Base-by-base conservation (phyloP, 2,113 vertebrate species). In the Otis tarda region DNA sequence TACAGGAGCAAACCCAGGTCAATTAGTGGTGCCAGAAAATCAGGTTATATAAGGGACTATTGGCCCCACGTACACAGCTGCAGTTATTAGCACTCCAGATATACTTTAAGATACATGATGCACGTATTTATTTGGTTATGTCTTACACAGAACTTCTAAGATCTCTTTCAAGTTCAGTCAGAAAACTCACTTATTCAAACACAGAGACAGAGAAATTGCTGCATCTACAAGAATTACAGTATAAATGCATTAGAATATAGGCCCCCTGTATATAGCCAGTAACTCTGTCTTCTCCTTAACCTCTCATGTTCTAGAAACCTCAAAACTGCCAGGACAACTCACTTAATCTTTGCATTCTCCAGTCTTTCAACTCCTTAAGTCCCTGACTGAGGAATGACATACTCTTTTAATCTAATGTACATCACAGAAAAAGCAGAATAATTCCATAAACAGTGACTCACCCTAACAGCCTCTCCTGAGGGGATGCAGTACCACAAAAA, bases 401-500 rank as follows among this genome's bases (percentile, higher is more conserved):
- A 53, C 9, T 22, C 17, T 39, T 53, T 87, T 83, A 33, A 93
- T 52, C 27, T 69, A 91, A 82, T 0, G 4, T 6, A 35, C 49
- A 73, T 25, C 4, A 57, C 27, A 92, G n/a, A 24, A 95, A 85
- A 87, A 91, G 27, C 17, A 39, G 12, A 47, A 19, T 25, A 85
- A 93, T 47, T 43, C 71, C 10, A 33, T 37, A 43, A 85, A 39
- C 25, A 64, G 12, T 52, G 57, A 93, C 53, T 87, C 52, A 91
- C 30, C 17, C 43, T 56, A 35, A 7, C 37, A 75, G 18, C 7
- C 33, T 69, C 65, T 6, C 6, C 61, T 28, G 4, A 4, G 4
- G 4, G 4, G 1, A 49, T 0, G 0, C 0, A 50, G 14, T 18
- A 47, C 28, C 3, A 12, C 1, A 3, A 25, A 89, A 8, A 17